phyloP scores from a whole-genome alignment of 2,797 vertebrate species.

The Coregonus sp. region DNA sequence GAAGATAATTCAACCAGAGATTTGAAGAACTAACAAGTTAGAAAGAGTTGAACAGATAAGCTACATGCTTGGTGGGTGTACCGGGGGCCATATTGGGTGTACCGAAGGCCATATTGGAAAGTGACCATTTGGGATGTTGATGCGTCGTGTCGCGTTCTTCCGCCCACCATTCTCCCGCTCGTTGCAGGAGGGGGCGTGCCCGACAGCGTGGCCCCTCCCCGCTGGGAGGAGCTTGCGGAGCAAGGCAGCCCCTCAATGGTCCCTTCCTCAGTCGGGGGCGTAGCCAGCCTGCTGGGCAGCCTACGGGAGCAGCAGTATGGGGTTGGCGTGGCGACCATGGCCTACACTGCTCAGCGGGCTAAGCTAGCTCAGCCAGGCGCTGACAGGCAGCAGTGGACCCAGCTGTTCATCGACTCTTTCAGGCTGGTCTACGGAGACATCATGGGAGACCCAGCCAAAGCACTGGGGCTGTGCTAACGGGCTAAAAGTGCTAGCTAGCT shows the following conservation, averaged over 20 bases:
- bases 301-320: constrained; percentile 86
- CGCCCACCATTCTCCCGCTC: constrained; percentile 62
- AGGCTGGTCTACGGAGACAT: constrained; percentile 94
- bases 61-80: not conserved
- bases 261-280: constrained; percentile 87
- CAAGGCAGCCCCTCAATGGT: constrained; percentile 83
- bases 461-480: constrained; percentile 86
- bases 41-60: not conserved
- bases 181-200: constrained; percentile 26
- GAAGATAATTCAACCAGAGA: not conserved
- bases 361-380: constrained; percentile 87
- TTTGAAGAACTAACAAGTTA: not conserved
- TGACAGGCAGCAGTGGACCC: constrained; percentile 93
- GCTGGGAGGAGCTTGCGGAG: constrained; percentile 76
- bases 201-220: constrained; percentile 76
- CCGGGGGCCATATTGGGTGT: too few relatives aligned
- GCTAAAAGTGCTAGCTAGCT: constrained; percentile 63
- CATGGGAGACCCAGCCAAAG: constrained; percentile 86
- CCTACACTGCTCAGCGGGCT: constrained; percentile 96
- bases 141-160: constrained; percentile 62
- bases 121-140: constrained; percentile 22
- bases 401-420: constrained; percentile 96
- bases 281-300: constrained; percentile 86
- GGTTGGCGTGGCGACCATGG: constrained; percentile 93
- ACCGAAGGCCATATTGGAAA: too few relatives aligned